A percentile compares a stretch with the other conserved stretches of the same genome.
phyloP scores from a whole-genome alignment of 1,140 invertebrate genomes.

The Penaeus chinensis region DNA sequence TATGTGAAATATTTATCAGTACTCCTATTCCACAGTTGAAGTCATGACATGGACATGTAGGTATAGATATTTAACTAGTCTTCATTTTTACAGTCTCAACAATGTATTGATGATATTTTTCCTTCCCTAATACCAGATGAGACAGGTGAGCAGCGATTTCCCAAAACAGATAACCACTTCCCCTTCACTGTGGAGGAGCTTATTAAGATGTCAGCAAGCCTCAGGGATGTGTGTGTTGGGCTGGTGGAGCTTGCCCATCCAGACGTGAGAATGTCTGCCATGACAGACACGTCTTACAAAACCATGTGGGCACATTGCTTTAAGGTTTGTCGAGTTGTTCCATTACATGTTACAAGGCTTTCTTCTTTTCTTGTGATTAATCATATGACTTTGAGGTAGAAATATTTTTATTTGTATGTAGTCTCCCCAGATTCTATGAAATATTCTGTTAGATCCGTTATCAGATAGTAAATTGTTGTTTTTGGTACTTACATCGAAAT shows the following conservation, averaged over 20 bases:
- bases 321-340: slow-evolving; percentile 45
- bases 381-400: no score
- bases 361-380: no score
- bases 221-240: slow-evolving; percentile 83
- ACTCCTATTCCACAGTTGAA: background rate
- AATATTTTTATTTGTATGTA: no score
- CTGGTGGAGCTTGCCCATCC: slow-evolving; percentile 92
- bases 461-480: no score
- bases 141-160: slow-evolving; percentile 53
- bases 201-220: slow-evolving; percentile 68
- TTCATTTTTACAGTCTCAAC: background rate
- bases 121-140: slow-evolving; percentile 21
- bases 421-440: no score
- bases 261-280: slow-evolving; percentile 75
- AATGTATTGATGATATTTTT: background rate
- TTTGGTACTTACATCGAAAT: no score
- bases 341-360: no score
- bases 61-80: background rate
- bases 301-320: slow-evolving; percentile 59
- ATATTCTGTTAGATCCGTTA: no score
- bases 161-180: slow-evolving; percentile 65
- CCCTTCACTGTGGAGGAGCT: slow-evolving; percentile 71
- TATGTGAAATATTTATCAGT: background rate
- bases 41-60: background rate
- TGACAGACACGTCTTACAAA: slow-evolving; percentile 66